Base-by-base conservation (phyloP, 1,140 invertebrate species). In the Latrodectus geometricus region DNA sequence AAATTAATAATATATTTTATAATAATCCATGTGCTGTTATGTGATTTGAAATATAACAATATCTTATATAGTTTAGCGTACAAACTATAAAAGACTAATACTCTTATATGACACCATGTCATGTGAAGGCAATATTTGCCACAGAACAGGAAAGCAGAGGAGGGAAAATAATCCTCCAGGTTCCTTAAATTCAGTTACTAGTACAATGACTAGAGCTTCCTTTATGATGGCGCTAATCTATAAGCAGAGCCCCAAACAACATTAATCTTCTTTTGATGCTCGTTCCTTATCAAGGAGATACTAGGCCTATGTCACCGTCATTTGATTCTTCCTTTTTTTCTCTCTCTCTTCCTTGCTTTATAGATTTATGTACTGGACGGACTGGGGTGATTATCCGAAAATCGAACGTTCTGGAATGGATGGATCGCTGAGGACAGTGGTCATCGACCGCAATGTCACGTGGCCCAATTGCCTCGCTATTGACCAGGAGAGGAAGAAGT, bases 381-480 rank as follows among this genome's bases (percentile, higher is more conserved):
- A 93, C 88, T 93, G 93, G 92, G 92, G 92, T 69, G 90, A 91
- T 85, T 89, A 91, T 87, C 92, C 93, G 61, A 90, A 92, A 73
- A 93, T 93, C 77, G 93, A 93, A 88, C 76, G 92, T 17, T 92
- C 92, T 8, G 92, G 91, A 23, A 91, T 93, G 91, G 93, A 93
- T 88, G 93, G 93, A 9, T 90, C 90, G 2, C 93, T 94, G 48
- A 92, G 96, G 9, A 90, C 91, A 4, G 90, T 93, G 0, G 93
- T 94, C 80, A 90, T 94, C 20, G 89, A 91, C 52, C 90, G 91
- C 21, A 92, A 93, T 88, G 86, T 93, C 48, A 91, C 91, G 89
- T 92, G 92, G 92, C 92, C 93, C 3, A 93, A 93, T 88, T 92
- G 91, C 14, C 89, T 97, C 21, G 93, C 97, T 0, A 93, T 93